phyloP scores from a whole-genome alignment of 2,888 invertebrate species.

The Spatulosminthurus flaviceps region DNA sequence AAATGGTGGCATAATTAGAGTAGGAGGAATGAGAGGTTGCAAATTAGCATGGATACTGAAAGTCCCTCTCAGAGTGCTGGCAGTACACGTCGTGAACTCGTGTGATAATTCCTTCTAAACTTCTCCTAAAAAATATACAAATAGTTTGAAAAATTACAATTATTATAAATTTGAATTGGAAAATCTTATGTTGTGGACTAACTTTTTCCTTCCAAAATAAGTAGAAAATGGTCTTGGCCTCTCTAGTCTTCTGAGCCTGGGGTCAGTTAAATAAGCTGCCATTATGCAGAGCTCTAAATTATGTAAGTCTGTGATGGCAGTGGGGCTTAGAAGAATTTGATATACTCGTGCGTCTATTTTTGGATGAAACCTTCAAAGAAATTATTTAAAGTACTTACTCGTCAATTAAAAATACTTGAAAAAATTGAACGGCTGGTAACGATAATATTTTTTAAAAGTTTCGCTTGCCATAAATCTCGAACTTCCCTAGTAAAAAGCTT shows the following conservation, averaged over 20 bases:
- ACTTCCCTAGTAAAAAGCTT: constrained; percentile 56
- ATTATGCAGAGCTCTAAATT: constrained; percentile 57
- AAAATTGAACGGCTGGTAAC: no score
- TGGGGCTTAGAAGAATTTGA: constrained; percentile 51
- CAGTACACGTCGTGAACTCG: constrained; percentile 38
- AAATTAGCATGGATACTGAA: constrained; percentile 36
- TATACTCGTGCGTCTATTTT: constrained; percentile 51
- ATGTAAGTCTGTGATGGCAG: constrained; percentile 53
- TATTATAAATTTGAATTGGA: no score
- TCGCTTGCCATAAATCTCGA: constrained; percentile 51
- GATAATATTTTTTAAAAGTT: no score
- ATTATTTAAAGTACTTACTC: no score
- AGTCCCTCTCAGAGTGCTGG: constrained; percentile 38
- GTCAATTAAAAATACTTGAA: no score
- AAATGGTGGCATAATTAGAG: no score
- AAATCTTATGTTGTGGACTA: no score
- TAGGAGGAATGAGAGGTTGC: no score
- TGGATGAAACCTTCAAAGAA: constrained; percentile 51
- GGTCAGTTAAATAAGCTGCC: constrained; percentile 50
- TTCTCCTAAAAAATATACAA: constrained; percentile 22
- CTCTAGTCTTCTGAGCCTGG: constrained; percentile 46
- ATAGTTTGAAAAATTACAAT: constrained; percentile 1
- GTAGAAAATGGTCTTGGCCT: constrained; percentile 46
- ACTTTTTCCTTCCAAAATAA: constrained; percentile 50
- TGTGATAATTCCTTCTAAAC: constrained; percentile 22